Evolutionary conservation across 1,140 invertebrate genomes (phyloP), one percentile per base, ranked within the genome.

Genomic region (Papilio polytes): DNA sequence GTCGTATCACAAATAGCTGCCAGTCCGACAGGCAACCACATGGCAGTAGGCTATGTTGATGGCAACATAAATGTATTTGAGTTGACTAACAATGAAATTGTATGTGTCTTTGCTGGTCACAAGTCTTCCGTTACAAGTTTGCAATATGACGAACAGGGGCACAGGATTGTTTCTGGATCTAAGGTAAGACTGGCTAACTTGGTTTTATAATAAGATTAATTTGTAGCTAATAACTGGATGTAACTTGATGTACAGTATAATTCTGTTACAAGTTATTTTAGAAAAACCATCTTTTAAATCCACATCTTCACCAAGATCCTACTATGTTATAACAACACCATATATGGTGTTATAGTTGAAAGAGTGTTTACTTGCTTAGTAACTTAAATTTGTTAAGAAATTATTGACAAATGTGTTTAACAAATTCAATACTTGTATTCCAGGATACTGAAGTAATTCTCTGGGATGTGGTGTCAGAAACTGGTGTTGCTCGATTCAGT

Each of bases 401-500:
- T n/a, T 8, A 7, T 56, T 56, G 53, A n/a, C 4, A 53, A 56
- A 56, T 20, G 53, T 56, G 7, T 56, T 56, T 18, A 56, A 56
- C 20, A 20, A 56, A 20, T 7, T 53, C 1, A 53, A 7, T 56
- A 18, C 15, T 51, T 15, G 13, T 56, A 18, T 56, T 86, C 77
- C 85, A 98, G 97, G 98, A 99, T 91, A 99, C 98, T 22, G 98
- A 99, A 95, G 97, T 99, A 8, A 98, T 99, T 73, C 94, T 99
- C 41, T 99, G 99, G 98, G 99, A 99, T 96, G 96, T 98, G 48
- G 97, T 99, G 2, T 97, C 97, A 85, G 98, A 99, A 95, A 96
- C 96, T 83, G 99, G 99, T 82, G 95, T 99, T 46, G 98, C 97
- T 88, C 96, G 98, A 80, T 96, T 99, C 73, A 97, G 96, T 89